These are phyloP conservation scores for Clarias batrachus DNA, from an alignment of 2,113 vertebrate genomes.

Conservation along the genomic window DNA sequence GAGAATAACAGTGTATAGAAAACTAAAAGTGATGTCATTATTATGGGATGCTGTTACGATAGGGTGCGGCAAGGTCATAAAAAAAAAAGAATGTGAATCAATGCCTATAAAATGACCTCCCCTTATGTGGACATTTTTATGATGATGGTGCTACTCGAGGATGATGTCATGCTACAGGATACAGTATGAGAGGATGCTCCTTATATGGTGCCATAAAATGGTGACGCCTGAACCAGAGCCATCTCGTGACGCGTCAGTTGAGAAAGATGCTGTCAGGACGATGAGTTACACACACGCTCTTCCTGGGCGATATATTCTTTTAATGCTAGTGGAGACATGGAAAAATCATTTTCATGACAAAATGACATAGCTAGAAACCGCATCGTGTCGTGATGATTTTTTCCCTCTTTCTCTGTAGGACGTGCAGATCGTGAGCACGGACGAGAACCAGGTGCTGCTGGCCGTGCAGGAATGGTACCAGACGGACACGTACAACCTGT, in stretches of 20 bases:
- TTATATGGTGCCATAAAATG: not conserved
- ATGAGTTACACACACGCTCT: not conserved
- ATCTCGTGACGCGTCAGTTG: too few relatives aligned
- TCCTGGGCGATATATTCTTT: not conserved
- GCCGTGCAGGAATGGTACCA: conserved; percentile 97
- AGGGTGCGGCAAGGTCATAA: not conserved
- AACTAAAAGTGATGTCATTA: not conserved
- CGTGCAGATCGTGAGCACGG: conserved; percentile 91
- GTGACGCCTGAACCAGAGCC: not conserved
- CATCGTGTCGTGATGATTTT: not conserved
- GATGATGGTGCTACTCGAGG: not conserved
- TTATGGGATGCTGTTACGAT: not conserved
- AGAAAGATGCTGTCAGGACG: not conserved
- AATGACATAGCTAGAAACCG: not conserved
- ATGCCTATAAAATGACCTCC: not conserved
- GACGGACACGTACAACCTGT: conserved; percentile 91
- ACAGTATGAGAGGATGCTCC: not conserved
- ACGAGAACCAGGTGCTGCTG: conserved; percentile 91
- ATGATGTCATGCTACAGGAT: not conserved
- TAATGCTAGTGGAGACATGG: not conserved
- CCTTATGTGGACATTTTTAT: not conserved
- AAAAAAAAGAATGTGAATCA: not conserved
- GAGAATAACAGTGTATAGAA: not conserved
- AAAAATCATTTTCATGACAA: not conserved
- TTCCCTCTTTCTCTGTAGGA: conserved; percentile 71